Base-by-base conservation (phyloP, 1,140 invertebrate genomes). In the Drosophila sechellia region DNA sequence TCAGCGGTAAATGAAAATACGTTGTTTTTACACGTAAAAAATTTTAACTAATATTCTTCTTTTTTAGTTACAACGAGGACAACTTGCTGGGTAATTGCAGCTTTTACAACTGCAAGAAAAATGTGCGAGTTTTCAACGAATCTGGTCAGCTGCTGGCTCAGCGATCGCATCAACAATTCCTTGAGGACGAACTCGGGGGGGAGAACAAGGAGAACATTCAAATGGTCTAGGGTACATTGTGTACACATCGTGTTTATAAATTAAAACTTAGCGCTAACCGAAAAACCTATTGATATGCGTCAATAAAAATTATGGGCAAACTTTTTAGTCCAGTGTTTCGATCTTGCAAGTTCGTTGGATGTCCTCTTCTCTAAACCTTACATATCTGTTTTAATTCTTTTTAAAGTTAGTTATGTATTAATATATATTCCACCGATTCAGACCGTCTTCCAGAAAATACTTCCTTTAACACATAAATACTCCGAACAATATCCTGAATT, bases 151-250 rank as follows among this genome's bases (percentile, higher is more conserved):
- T 89, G 34, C 39, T 80, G 53, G 57, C 66, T 20, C 81, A 80
- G 50, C 84, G 58, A 15, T 60, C 71, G 4, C 61, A 84, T 49
- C 65, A 84, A 13, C 50, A 39, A 48, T 34, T 87, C 3, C 45
- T 84, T 1, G 34, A 70, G n/a, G 81, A 87, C 8, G 83, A 86
- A 17, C 20, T 86, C 11, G 72, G 58, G 13, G 46, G 54, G 13
- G 84, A 87, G 6, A 80, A 87, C 6, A 87, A 87, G 34, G 84
- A 87, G 17, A 87, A 87, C 34, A 70, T 77, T 12, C 35, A 48
- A 53, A 11, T 66, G 35, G 56, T 5, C 11, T 73, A 37, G 35
- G 34, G n/a, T 35, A 37, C 35, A 5, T n/a, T 25, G 4, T 22
- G 15, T n/a, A 20, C 43, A 22, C 20, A 22, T 22, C 0, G 20